phyloP scores from a whole-genome alignment of 2,113 vertebrate species.

The Uropsilus gracilis region DNA sequence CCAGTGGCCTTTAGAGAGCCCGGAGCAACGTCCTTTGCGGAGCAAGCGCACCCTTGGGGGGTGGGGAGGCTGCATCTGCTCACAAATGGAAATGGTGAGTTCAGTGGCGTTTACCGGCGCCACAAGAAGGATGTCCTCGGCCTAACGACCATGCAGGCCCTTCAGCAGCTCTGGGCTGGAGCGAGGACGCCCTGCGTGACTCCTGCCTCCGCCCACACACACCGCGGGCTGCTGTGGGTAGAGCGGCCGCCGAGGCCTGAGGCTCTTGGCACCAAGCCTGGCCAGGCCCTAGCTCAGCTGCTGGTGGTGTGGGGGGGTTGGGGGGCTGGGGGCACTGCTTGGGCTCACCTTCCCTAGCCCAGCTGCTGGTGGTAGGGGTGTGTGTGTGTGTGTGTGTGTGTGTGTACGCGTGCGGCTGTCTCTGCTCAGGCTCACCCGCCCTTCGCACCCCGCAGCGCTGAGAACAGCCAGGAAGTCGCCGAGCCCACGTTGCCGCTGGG shows the following conservation, averaged over 20 bases:
- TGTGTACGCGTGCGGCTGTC: no score
- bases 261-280: neutral
- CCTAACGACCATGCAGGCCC: conserved; percentile 75
- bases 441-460: neutral
- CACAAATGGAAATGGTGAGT: conserved; percentile 78
- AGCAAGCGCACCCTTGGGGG: no score
- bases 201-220: conserved; percentile 77
- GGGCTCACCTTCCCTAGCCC: no score
- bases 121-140: conserved; percentile 73
- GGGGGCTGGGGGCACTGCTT: no score
- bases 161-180: conserved; percentile 74
- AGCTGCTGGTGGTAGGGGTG: no score
- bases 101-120: conserved; percentile 78
- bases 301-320: no score
- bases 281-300: no score
- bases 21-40: conserved; percentile 44
- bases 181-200: conserved; percentile 52
- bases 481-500: neutral
- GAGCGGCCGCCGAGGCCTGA: neutral
- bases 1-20: conserved; percentile 47
- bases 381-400: no score
- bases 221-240: no score
- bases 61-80: conserved; percentile 76
- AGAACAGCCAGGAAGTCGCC: neutral
- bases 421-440: neutral